phyloP scores from a whole-genome alignment of 2,113 vertebrate species.

The Elephas maximus region DNA sequence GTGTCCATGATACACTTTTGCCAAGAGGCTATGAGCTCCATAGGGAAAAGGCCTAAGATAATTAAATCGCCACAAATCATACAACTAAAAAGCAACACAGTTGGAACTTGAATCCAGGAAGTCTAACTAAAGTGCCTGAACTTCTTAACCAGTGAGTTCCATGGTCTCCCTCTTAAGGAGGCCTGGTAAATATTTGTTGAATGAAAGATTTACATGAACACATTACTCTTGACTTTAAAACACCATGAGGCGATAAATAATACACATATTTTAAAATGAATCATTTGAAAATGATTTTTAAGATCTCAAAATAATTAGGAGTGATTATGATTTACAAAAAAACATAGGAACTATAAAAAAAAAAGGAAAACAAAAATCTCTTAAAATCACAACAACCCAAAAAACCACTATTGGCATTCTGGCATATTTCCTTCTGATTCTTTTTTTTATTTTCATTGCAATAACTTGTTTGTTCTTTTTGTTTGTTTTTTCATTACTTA shows the following conservation, averaged over 20 bases:
- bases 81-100: neutral
- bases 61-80: neutral
- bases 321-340: neutral
- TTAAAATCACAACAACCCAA: neutral
- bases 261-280: neutral
- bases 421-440: too few relatives aligned
- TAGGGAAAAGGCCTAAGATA: neutral
- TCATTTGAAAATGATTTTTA: conserved; percentile 11
- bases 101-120: neutral
- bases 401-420: too few relatives aligned
- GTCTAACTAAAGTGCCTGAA: neutral
- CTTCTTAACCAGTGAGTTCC: neutral
- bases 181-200: neutral
- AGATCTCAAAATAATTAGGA: neutral
- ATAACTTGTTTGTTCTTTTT: too few relatives aligned
- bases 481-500: neutral
- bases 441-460: too few relatives aligned
- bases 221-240: neutral
- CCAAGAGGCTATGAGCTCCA: neutral
- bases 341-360: neutral
- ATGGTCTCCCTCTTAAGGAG: neutral
- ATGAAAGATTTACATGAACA: neutral
- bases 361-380: conserved; percentile 25
- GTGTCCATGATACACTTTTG: neutral
- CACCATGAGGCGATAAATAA: neutral